Evolutionary conservation across 2,888 invertebrate genomes (phyloP).

Genomic region (Myopa testacea): DNA sequence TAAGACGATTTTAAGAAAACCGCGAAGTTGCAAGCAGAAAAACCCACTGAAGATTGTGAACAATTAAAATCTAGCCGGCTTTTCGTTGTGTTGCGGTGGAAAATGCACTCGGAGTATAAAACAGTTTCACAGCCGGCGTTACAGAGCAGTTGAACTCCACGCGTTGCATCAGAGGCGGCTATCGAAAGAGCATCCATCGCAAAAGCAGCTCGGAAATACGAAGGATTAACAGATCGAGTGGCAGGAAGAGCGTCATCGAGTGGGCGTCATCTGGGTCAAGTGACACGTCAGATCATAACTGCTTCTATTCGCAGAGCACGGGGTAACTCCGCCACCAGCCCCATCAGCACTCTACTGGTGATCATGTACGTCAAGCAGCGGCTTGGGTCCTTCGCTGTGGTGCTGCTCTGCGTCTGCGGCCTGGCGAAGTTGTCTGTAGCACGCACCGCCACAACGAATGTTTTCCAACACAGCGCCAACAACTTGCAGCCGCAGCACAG

Average conservation of each 20-base stretch:
- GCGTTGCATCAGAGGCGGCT: constrained; percentile 44
- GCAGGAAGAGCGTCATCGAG: neutral
- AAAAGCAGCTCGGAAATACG: neutral
- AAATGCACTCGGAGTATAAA: constrained; percentile 57
- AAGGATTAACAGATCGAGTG: neutral
- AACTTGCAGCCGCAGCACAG: constrained; percentile 42
- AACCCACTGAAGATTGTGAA: constrained; percentile 1
- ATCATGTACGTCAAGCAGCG: neutral
- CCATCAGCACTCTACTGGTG: neutral
- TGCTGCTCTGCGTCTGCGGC: constrained; percentile 22
- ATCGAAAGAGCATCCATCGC: neutral
- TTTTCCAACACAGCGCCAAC: constrained; percentile 53
- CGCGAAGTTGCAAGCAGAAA: neutral
- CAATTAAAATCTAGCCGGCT: neutral
- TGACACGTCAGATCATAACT: neutral
- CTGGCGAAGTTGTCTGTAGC: constrained; percentile 52
- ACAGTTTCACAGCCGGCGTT: constrained; percentile 56
- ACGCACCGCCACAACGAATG: constrained; percentile 53
- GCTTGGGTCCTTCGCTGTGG: neutral
- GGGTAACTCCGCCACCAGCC: neutral
- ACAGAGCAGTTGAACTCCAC: constrained; percentile 58
- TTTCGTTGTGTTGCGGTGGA: neutral
- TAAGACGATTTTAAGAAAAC: constrained; percentile 10
- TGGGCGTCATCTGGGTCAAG: neutral
- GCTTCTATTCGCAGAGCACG: neutral